Conservation (phyloP, 64 coral and sea anemone species). For the Acropora tenuis region DNA sequence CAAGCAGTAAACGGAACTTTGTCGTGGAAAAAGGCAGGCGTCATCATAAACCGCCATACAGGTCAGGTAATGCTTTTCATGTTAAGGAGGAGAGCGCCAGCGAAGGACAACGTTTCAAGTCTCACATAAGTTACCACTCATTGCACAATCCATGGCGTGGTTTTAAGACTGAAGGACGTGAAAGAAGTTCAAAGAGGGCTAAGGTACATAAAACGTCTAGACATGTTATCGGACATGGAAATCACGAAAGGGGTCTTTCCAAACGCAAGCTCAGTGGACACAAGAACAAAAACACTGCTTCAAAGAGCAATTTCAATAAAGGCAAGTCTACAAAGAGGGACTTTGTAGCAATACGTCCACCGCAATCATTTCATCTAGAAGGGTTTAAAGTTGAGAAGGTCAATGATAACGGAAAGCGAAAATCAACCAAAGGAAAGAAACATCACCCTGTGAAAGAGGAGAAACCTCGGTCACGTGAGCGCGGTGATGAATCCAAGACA, state of each 20-base stretch:
- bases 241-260: neutral
- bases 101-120: neutral
- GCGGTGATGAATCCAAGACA: neutral
- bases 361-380: slow-evolving; percentile 6
- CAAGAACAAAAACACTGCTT: neutral
- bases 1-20: neutral
- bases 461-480: slow-evolving; percentile 3
- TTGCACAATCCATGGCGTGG: neutral
- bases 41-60: neutral
- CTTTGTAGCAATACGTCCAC: slow-evolving; percentile 24
- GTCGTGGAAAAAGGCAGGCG: neutral
- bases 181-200: too few species aligned
- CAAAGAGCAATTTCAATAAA: neutral
- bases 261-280: neutral
- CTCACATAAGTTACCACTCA: neutral
- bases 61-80: neutral
- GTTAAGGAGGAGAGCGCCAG: neutral
- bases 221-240: neutral
- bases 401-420: neutral
- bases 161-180: neutral
- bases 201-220: neutral
- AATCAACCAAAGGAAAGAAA: neutral
- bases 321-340: slow-evolving; percentile 21
- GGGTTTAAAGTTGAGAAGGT: slow-evolving; percentile 26
- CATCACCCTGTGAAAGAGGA: neutral